Base-by-base conservation (phyloP, 2,888 invertebrate species). In the Nowickia ferox region DNA sequence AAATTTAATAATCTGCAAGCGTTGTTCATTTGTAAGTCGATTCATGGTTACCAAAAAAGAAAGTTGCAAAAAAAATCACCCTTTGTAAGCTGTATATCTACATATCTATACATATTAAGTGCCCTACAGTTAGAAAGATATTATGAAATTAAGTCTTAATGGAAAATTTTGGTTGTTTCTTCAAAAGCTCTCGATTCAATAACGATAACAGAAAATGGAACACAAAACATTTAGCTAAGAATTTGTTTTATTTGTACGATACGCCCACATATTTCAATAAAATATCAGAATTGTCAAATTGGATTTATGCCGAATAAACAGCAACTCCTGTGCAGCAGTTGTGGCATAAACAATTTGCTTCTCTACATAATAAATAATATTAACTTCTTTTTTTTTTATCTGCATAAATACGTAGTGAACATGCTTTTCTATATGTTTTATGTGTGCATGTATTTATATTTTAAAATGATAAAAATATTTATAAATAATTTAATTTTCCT, bases 401-500 rank as follows among this genome's bases (percentile, higher is more conserved):
- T 38, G 48, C 51, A 74, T 38, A 71, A 51, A 79, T 59, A 46
- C 55, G 48, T 63, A 40, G 48, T 40, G 17, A 17, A 57, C 15
- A 19, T 66, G 38, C 15, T 40, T 17, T 66, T 55, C n/a, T 22
- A 48, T 48, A 48, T 15, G 40, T 13, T 6, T 53, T 76, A 13
- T 81, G 38, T 65, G 19, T 78, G 53, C 48, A 48, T 72, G 40
- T 76, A 11, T 59, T 68, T 80, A 51, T 72, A 22, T 66, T 86
- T 84, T 72, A 68, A 74, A 80, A 77, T 75, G 55, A 44, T 66
- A 19, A 81, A 72, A 57, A 57, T 57, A 66, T 72, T 48, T 72
- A 66, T 74, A 66, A 80, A 53, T 61, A 74, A 74, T 80, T 79
- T 59, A 74, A 66, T 74, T 57, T 80, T 51, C 0, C 42, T 51